Evolutionary conservation across 1,140 invertebrate species (phyloP).

Genomic region (Galendromus occidentalis): DNA sequence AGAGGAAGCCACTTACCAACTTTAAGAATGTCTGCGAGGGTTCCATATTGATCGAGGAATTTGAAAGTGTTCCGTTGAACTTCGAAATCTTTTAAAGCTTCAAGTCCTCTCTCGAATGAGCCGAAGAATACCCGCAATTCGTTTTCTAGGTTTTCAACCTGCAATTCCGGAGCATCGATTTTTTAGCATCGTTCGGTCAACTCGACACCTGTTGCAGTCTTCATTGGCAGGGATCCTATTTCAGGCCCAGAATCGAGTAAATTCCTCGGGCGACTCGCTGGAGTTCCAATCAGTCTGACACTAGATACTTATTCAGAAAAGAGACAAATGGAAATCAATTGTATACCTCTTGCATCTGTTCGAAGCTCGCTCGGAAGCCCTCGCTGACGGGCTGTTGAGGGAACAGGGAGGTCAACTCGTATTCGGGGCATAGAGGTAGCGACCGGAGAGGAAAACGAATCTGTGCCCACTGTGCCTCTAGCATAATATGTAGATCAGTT

Average conservation of each 20-base stretch:
- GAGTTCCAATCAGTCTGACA: too few species aligned
- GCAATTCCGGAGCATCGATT: background rate
- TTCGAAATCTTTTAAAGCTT: background rate
- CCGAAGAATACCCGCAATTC: background rate
- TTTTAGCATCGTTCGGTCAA: too few species aligned
- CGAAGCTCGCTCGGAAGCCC: background rate
- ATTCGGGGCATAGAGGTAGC: too few species aligned
- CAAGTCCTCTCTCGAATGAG: background rate
- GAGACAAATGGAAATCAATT: background rate
- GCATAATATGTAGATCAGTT: too few species aligned
- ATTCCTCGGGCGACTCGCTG: too few species aligned
- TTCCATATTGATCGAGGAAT: slow-evolving; percentile 3
- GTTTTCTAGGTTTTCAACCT: background rate
- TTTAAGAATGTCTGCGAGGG: background rate
- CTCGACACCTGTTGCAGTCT: too few species aligned
- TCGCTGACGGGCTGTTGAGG: background rate
- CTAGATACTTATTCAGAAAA: too few species aligned
- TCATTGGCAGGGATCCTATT: too few species aligned
- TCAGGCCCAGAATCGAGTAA: too few species aligned
- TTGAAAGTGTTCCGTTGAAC: background rate
- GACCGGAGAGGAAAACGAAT: too few species aligned
- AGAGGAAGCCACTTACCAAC: background rate
- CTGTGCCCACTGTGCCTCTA: too few species aligned
- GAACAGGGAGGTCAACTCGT: too few species aligned
- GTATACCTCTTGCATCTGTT: background rate